A percentile compares a stretch with the other conserved stretches of the same genome.
These are phyloP conservation scores for Manis crassicaudata DNA, from an alignment of 2,797 vertebrate species.

Conservation along the genomic window DNA sequence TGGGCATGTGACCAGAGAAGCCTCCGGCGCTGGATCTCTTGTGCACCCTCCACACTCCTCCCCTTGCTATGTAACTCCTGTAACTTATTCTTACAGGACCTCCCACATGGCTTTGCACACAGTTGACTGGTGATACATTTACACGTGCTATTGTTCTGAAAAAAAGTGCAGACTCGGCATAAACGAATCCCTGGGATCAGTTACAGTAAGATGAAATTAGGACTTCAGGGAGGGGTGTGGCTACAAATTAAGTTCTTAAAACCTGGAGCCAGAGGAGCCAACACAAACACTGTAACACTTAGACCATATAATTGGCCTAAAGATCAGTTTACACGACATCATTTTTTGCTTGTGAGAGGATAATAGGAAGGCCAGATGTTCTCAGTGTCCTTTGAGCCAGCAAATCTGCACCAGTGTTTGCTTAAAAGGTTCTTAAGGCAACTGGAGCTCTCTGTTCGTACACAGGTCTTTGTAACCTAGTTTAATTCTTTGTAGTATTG, in stretches of 20 bases:
- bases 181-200: conserved; percentile 13
- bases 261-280: conserved; percentile 62
- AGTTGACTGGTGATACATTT: not conserved
- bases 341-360: conserved; percentile 67
- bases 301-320: conserved; percentile 72
- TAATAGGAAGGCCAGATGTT: conserved; percentile 79
- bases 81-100: not conserved
- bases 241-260: conserved; percentile 70
- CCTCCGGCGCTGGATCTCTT: not conserved
- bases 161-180: conserved; percentile 37
- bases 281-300: conserved; percentile 66
- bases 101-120: conserved; percentile 28
- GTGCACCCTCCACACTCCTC: not conserved
- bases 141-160: not conserved
- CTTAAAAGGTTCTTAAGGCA: conserved; percentile 72
- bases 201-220: conserved; percentile 53
- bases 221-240: conserved; percentile 61
- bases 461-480: conserved; percentile 26
- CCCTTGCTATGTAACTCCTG: not conserved
- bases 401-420: conserved; percentile 74
- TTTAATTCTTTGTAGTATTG: conserved; percentile 57
- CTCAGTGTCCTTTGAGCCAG: conserved; percentile 54
- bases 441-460: conserved; percentile 30
- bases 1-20: not conserved
- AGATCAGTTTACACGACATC: conserved; percentile 74